Percentiles rank a stretch among this genome's conserved stretches.
phyloP scores from a whole-genome alignment of 2,797 vertebrate genomes.

The Diglossa cyanea region DNA sequence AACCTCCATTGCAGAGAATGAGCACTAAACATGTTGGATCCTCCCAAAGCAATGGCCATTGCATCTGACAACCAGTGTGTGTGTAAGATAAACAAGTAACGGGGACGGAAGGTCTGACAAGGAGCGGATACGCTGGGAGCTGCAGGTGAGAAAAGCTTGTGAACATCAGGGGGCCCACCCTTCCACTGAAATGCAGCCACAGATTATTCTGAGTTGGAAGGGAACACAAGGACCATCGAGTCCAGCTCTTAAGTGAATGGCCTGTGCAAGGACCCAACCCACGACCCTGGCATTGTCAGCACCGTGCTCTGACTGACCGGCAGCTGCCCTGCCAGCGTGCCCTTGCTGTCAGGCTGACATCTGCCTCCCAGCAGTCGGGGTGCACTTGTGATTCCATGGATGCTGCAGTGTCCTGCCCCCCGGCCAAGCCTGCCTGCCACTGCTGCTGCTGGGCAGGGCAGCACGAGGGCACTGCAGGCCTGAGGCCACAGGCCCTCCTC shows the following conservation, averaged over 20 bases:
- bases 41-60: not conserved
- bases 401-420: not conserved
- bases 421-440: fast-evolving
- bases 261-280: no score
- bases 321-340: not conserved
- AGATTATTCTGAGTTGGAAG: not conserved
- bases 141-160: not conserved
- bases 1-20: not conserved
- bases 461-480: fast-evolving
- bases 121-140: not conserved
- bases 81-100: not conserved
- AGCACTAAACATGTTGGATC: not conserved
- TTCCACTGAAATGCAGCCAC: not conserved
- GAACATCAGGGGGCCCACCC: not conserved
- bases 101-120: not conserved
- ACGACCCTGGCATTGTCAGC: fast-evolving
- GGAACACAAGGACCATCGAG: not conserved
- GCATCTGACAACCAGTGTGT: not conserved
- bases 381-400: not conserved
- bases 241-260: not conserved
- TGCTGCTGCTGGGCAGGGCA: not conserved
- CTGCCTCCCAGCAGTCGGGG: not conserved
- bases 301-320: not conserved
- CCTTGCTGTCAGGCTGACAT: not conserved
- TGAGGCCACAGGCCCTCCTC: not conserved